Evolutionary conservation across 2,113 vertebrate species (phyloP), one percentile per base, ranked within the genome.

Genomic region (Amblyornis subalaris): DNA sequence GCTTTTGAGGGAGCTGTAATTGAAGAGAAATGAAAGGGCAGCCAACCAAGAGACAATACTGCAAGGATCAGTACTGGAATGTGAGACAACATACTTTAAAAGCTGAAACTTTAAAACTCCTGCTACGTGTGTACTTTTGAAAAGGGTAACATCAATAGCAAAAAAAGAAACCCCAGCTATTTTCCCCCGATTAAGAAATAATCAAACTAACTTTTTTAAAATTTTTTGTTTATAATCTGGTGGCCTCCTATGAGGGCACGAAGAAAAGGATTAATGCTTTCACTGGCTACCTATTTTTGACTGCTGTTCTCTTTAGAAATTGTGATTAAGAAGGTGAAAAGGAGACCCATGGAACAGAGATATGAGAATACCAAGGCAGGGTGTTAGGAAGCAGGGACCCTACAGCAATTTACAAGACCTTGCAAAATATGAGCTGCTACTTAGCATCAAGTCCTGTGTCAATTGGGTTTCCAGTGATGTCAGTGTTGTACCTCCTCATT

Each of bases 21-120:
- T 87, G 91, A 95, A 93, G 88, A 96, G 82, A 97, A 96, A 93
- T 89, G 78, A 94, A 94, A 94, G 85, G 76, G 93, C 73, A 94
- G 91, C 90, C 91, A 86, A 94, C 77, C 90, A 86, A 91, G 95
- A 70, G 89, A 95, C 88, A 96, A 90, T 92, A 58, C 90, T 81
- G 88, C 82, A 93, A 94, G 90, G 85, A 96, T 92, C 90, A 88
- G 92, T 78, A 76, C 72, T 90, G 90, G 90, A 95, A 94, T 94
- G 90, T 65, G 90, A 94, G 81, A 90, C 77, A 91, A 95, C 60
- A 78, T 45, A 64, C 76, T 95, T 93, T 89, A 91, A 90, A 95
- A 91, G 88, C 86, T 54, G 73, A 79, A 96, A 95, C 57, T 93
- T 94, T 92, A 65, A 88, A 90, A 93, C 58, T 90, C 76, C 85